phyloP scores from a whole-genome alignment of 2,797 vertebrate species.

The Pangasius djambal region DNA sequence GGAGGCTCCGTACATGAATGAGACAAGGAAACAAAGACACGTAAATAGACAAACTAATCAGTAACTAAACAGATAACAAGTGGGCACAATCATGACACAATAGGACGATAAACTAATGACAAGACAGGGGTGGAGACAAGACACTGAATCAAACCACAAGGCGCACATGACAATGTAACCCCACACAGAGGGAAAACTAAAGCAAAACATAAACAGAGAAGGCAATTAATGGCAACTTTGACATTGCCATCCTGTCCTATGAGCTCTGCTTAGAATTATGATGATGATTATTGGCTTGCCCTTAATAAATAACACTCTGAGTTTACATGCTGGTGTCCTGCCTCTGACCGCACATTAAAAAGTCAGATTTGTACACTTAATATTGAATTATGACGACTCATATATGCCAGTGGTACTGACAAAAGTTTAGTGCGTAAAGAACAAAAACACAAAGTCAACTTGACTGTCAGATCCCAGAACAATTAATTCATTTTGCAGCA shows the following conservation, averaged over 20 bases:
- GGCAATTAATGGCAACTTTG: background rate
- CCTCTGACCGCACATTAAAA: background rate
- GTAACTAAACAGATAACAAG: background rate
- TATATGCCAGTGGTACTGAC: background rate
- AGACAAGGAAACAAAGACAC: background rate
- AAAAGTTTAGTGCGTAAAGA: background rate
- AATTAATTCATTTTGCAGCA: background rate
- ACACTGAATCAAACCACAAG: background rate
- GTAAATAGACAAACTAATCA: background rate
- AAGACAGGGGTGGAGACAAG: background rate
- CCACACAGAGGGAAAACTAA: background rate
- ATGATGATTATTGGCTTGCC: background rate
- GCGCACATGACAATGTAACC: background rate
- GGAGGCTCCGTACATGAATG: background rate
- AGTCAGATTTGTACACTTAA: background rate
- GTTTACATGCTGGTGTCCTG: background rate
- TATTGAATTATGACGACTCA: background rate
- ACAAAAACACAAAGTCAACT: background rate
- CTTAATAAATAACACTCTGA: background rate
- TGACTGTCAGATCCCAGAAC: background rate
- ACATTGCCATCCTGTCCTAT: background rate
- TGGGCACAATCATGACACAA: background rate
- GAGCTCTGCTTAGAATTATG: background rate
- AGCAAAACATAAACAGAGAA: background rate
- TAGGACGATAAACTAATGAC: background rate